Evolutionary conservation across 2,797 vertebrate genomes (phyloP).

Genomic region (Darevskia nairensis): DNA sequence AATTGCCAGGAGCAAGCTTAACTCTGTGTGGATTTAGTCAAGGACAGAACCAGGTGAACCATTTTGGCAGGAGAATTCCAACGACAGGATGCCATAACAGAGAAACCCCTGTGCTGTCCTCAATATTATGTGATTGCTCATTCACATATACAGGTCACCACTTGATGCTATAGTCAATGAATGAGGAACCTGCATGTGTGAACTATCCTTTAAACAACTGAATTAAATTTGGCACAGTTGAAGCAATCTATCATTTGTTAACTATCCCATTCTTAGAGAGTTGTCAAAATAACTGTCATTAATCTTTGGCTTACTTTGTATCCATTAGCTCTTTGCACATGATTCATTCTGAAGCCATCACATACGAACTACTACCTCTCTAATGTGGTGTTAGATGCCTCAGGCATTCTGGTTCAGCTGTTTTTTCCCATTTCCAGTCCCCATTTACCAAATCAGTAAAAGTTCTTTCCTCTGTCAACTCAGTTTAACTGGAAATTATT

Average conservation of each 20-base stretch:
- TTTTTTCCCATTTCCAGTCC: neutral
- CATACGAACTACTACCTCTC: neutral
- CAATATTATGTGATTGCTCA: neutral
- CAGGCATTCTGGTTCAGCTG: neutral
- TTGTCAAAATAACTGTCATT: neutral
- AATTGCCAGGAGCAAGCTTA: too few relatives aligned
- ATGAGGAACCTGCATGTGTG: neutral
- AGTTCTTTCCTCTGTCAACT: conserved; percentile 31
- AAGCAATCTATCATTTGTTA: neutral
- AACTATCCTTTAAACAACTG: neutral
- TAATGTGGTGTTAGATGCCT: conserved; percentile 8
- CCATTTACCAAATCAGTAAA: conserved; percentile 20
- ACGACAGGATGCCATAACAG: neutral
- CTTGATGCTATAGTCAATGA: neutral
- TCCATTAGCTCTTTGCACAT: neutral
- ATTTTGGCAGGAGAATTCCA: neutral
- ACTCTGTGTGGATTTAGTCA: too few relatives aligned
- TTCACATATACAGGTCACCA: neutral
- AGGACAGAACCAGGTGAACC: too few relatives aligned
- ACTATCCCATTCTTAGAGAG: neutral
- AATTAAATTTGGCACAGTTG: neutral
- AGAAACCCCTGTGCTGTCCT: too few relatives aligned
- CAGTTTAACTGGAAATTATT: conserved; percentile 27
- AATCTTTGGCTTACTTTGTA: neutral
- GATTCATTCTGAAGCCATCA: conserved; percentile 16